Conservation (phyloP, 2,113 vertebrate species). For the Hippocampus barbouri region DNA sequence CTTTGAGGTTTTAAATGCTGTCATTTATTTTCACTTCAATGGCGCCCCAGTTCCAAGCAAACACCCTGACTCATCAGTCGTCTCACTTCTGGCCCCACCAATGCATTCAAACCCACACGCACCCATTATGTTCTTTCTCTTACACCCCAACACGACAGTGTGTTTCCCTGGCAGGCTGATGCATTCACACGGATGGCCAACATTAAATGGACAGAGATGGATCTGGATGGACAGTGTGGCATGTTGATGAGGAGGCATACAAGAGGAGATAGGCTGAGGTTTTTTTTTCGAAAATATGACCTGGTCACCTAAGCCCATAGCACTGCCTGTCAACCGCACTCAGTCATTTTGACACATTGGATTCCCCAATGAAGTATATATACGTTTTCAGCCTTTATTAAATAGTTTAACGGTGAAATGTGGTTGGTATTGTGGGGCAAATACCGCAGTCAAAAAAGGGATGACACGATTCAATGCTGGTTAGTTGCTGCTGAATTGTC, state of each 20-base stretch:
- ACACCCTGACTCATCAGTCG: conserved; percentile 54
- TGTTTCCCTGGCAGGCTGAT: conserved; percentile 44
- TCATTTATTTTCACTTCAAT: conserved; percentile 19
- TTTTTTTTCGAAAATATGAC: conserved; percentile 17
- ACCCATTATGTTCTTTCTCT: conserved; percentile 44
- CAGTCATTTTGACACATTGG: conserved; percentile 1
- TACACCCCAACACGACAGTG: conserved; percentile 35
- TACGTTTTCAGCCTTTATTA: background rate
- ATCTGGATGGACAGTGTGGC: conserved; percentile 30
- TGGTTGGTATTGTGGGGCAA: background rate
- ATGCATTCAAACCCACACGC: conserved; percentile 22
- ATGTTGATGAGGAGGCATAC: conserved; percentile 30
- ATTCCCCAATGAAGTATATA: background rate
- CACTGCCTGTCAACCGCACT: background rate
- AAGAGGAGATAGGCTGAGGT: conserved; percentile 10
- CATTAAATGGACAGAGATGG: conserved; percentile 79
- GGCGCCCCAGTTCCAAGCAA: conserved; percentile 32
- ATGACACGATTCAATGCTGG: background rate
- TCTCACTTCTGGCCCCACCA: conserved; percentile 25
- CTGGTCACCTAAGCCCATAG: conserved; percentile 9
- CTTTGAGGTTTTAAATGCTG: background rate
- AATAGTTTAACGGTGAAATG: background rate
- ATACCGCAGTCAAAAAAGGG: background rate
- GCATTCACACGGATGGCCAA: conserved; percentile 37
- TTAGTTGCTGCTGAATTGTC: background rate